Conservation (phyloP, 2,888 invertebrate genomes). For the Mimachlamys varia region DNA sequence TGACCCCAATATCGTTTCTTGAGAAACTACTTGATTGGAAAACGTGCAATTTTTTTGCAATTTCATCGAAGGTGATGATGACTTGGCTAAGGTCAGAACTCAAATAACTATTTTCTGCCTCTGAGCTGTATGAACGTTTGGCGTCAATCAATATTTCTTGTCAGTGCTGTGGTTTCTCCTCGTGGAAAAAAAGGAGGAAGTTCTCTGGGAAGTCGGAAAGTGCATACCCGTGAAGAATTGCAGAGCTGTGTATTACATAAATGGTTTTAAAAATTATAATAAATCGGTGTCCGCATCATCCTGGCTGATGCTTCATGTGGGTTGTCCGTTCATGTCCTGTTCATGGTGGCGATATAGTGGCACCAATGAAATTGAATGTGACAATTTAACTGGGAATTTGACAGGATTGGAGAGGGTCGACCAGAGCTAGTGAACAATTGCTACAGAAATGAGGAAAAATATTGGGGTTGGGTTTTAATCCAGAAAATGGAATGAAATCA, state of each 20-base stretch:
- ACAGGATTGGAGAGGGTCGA: neutral
- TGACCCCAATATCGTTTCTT: constrained; percentile 34
- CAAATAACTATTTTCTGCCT: constrained; percentile 31
- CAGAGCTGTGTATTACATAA: constrained; percentile 16
- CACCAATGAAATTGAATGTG: constrained; percentile 24
- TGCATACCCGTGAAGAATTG: neutral
- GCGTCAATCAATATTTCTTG: constrained; percentile 15
- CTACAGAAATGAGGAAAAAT: neutral
- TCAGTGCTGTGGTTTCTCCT: neutral
- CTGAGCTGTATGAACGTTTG: neutral
- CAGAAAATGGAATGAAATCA: constrained; percentile 31
- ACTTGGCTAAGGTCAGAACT: constrained; percentile 18
- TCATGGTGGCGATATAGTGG: neutral
- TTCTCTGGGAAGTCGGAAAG: neutral
- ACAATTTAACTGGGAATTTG: constrained; percentile 8
- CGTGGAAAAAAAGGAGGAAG: neutral
- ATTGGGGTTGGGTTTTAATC: constrained; percentile 28
- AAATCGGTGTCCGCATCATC: neutral
- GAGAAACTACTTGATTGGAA: constrained; percentile 31
- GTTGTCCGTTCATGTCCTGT: neutral
- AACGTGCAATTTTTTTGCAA: constrained; percentile 36
- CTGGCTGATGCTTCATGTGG: neutral
- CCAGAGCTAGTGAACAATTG: neutral
- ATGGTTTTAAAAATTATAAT: constrained; percentile 18
- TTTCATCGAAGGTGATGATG: constrained; percentile 36